Conservation (phyloP, 2,113 vertebrate species). For the Bos javanicus region DNA sequence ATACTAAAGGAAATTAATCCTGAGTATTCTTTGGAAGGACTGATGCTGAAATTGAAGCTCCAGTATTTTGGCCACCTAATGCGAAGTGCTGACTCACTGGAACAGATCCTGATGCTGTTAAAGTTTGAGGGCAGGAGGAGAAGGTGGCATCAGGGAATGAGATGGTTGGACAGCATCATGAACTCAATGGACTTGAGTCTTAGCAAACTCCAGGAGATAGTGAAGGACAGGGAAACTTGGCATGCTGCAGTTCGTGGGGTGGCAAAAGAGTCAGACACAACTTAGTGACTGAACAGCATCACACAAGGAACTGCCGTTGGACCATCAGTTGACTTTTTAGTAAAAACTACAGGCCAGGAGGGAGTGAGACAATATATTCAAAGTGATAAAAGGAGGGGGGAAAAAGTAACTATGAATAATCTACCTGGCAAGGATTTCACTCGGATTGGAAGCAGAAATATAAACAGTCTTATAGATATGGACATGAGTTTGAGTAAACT, state of each 20-base stretch:
- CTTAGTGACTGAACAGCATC: rapidly evolving
- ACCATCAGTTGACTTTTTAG: not conserved
- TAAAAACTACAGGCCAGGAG: not conserved
- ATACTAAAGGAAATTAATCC: not conserved
- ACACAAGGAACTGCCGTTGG: not conserved
- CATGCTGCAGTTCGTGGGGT: not conserved
- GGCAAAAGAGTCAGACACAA: not conserved
- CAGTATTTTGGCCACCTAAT: not conserved
- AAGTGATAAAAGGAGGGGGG: not conserved
- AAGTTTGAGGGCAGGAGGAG: not conserved
- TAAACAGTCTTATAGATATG: not conserved
- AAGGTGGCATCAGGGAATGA: not conserved
- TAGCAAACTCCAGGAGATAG: not conserved
- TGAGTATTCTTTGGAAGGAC: not conserved
- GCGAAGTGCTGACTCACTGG: rapidly evolving
- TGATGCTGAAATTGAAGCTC: not conserved
- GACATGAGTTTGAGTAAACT: not conserved
- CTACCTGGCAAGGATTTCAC: not conserved
- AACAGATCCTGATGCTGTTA: not conserved
- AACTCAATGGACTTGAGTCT: not conserved
- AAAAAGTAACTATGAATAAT: not conserved
- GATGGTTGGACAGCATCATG: not conserved
- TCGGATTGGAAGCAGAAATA: not conserved
- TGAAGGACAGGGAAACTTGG: not conserved
- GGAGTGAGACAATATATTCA: not conserved